These are phyloP conservation scores for Machimus atricapillus DNA, from an alignment of 2,888 invertebrate genomes.

Conservation along the genomic window DNA sequence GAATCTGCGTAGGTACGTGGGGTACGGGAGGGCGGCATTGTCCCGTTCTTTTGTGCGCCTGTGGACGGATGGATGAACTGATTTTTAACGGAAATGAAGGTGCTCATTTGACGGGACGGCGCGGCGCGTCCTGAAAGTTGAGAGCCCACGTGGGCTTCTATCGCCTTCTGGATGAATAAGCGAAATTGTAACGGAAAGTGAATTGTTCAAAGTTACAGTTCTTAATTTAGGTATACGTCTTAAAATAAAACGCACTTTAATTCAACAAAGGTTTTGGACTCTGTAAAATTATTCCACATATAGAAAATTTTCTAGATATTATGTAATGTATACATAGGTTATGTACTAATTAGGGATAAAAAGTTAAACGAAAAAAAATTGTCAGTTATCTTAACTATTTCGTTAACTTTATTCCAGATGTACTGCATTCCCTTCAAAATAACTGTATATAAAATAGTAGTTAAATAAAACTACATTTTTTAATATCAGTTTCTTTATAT, in stretches of 20 bases:
- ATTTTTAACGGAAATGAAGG: slow-evolving; percentile 41
- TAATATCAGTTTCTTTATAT: too few species aligned
- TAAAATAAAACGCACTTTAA: not conserved
- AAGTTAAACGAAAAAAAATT: too few species aligned
- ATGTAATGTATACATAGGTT: too few species aligned
- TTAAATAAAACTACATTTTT: too few species aligned
- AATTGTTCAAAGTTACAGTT: not conserved
- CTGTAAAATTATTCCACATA: too few species aligned
- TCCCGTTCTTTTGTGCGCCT: not conserved
- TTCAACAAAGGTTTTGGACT: too few species aligned
- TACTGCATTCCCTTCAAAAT: too few species aligned
- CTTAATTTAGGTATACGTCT: not conserved
- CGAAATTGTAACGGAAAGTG: not conserved
- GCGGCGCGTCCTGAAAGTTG: not conserved
- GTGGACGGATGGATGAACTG: slow-evolving; percentile 26
- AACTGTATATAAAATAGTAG: too few species aligned
- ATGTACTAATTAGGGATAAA: too few species aligned
- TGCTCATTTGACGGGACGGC: slow-evolving; percentile 12
- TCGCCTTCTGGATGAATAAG: not conserved
- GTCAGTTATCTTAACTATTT: too few species aligned
- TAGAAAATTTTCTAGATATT: too few species aligned
- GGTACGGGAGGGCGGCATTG: not conserved
- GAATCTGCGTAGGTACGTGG: slow-evolving; percentile 10
- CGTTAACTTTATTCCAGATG: too few species aligned
- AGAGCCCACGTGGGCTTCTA: not conserved